A percentile compares a stretch with the other conserved stretches of the same genome.
These are phyloP conservation scores for Limnephilus auricula DNA, from an alignment of 2,888 invertebrate species.

Conservation along the genomic window DNA sequence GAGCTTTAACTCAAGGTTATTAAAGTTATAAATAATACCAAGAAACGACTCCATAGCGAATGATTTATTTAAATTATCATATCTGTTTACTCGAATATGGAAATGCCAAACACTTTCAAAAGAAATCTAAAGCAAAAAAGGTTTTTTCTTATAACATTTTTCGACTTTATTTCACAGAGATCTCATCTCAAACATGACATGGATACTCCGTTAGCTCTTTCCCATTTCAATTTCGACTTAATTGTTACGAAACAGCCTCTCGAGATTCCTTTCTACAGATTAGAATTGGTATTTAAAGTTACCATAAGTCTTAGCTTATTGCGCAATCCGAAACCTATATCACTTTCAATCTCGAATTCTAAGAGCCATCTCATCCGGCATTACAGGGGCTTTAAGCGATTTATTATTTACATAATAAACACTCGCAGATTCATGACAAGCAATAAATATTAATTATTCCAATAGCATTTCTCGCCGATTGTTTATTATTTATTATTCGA, in stretches of 20 bases:
- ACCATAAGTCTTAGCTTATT: conserved; percentile 21
- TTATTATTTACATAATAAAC: not conserved
- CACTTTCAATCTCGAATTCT: conserved; percentile 27
- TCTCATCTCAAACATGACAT: not conserved
- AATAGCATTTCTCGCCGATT: not conserved
- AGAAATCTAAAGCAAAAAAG: not conserved
- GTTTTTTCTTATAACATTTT: not conserved
- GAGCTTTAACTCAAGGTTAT: no score
- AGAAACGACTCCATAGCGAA: no score
- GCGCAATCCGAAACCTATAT: conserved; percentile 15
- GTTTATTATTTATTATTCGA: no score
- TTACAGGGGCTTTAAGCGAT: not conserved
- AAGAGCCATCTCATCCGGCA: conserved; percentile 2
- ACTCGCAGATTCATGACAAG: not conserved
- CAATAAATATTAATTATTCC: not conserved
- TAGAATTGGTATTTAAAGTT: conserved; percentile 32
- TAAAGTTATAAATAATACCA: no score
- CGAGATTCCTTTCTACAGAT: conserved; percentile 36
- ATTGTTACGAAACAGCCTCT: conserved; percentile 21
- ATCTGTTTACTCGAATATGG: not conserved
- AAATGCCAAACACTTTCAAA: not conserved
- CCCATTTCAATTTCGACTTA: not conserved
- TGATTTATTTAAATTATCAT: no score
- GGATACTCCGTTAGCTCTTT: not conserved
- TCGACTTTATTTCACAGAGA: not conserved